Conservation (phyloP, 2,797 vertebrate species). For the Cynopterus sphinx region DNA sequence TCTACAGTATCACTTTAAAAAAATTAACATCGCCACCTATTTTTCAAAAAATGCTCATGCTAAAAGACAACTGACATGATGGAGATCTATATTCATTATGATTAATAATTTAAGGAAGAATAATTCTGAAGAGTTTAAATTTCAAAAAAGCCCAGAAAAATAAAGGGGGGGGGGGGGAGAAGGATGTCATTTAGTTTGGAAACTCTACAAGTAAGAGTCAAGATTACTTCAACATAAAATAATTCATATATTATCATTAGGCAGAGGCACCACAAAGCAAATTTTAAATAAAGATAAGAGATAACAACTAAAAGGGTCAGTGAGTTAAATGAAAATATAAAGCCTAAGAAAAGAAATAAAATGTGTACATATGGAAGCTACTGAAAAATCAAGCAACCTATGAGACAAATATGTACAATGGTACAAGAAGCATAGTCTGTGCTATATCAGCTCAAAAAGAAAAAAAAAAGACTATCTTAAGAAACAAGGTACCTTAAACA, state of each 20-base stretch:
- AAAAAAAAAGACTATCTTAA: background rate
- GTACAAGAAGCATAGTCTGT: background rate
- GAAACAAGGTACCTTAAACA: background rate
- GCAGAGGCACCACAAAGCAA: background rate
- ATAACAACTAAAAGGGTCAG: background rate
- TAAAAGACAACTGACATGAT: background rate
- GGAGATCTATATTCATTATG: background rate
- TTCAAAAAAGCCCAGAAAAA: background rate
- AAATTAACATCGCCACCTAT: background rate
- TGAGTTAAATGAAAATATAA: background rate
- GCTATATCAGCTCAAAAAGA: background rate
- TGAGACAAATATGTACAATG: background rate
- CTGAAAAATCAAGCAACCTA: background rate
- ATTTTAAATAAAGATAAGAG: slow-evolving; percentile 10
- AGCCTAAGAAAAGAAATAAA: background rate
- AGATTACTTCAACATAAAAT: slow-evolving; percentile 16
- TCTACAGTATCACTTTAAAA: background rate
- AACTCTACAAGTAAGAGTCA: background rate
- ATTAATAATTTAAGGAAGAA: background rate
- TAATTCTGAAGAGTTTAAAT: slow-evolving; percentile 14
- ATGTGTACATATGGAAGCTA: background rate
- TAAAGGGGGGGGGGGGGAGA: background rate
- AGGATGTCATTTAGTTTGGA: background rate
- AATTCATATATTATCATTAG: background rate
- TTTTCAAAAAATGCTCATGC: background rate